phyloP scores from a whole-genome alignment of 1,140 invertebrate species.

The Heliothis subflexa region DNA sequence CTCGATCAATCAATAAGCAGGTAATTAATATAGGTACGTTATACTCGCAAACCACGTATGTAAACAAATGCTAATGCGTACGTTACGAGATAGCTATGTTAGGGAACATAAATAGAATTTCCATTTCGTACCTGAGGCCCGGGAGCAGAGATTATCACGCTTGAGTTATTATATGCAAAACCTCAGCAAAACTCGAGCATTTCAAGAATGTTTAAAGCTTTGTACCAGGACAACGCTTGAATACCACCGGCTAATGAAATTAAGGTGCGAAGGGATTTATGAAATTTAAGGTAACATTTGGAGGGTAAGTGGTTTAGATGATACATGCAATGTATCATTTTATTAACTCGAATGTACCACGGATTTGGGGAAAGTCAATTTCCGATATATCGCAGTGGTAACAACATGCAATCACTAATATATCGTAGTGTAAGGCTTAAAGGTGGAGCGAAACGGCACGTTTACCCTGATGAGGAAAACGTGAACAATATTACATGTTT shows the following conservation, averaged over 20 bases:
- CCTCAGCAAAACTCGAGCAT: conserved; percentile 55
- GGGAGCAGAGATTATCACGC: conserved; percentile 62
- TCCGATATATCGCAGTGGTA: conserved; percentile 25
- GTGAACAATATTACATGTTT: background rate
- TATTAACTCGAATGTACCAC: background rate
- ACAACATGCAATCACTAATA: conserved; percentile 17
- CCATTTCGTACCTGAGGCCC: conserved; percentile 54
- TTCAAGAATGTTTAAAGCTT: conserved; percentile 55
- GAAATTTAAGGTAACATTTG: conserved; percentile 21
- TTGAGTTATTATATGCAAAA: conserved; percentile 65
- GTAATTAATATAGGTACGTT: conserved; percentile 36
- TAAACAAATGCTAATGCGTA: conserved; percentile 45
- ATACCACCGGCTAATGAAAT: conserved; percentile 53
- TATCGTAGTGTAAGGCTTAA: conserved; percentile 18
- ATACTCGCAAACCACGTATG: conserved; percentile 8
- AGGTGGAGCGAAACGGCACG: conserved; percentile 7
- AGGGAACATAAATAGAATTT: conserved; percentile 58
- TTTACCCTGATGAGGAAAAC: conserved; percentile 33
- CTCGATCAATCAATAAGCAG: conserved; percentile 41
- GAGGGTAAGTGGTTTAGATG: background rate
- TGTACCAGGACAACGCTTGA: conserved; percentile 47
- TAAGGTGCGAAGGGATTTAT: conserved; percentile 38
- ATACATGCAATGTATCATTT: background rate
- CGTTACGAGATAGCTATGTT: conserved; percentile 34
- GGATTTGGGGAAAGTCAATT: conserved; percentile 15